Percentiles rank a stretch among this genome's conserved stretches.
Evolutionary conservation across 2,888 invertebrate species (phyloP).

Genomic region (Phlogophora meticulosa): DNA sequence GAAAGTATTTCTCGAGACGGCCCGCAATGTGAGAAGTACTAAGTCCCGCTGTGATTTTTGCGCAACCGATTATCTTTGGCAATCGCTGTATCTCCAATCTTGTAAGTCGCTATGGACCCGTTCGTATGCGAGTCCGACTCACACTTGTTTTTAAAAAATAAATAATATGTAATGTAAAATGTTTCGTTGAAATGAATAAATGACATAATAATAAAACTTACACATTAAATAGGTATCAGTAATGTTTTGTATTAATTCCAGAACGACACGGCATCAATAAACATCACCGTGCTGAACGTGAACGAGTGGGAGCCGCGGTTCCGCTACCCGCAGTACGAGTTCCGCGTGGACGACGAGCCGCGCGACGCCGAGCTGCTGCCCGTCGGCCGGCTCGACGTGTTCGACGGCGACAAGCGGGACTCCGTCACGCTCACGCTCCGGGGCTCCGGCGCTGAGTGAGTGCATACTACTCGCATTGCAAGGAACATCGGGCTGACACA

Average conservation of each 20-base stretch:
- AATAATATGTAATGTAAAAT: too few relatives aligned
- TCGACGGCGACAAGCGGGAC: conserved; percentile 96
- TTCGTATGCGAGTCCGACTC: too few relatives aligned
- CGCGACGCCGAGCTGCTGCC: conserved; percentile 77
- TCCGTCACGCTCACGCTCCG: conserved; percentile 93
- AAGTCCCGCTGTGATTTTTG: too few relatives aligned
- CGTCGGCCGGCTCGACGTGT: conserved; percentile 95
- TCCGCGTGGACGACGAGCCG: conserved; percentile 89
- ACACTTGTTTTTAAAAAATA: too few relatives aligned
- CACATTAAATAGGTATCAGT: not conserved
- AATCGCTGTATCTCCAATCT: too few relatives aligned
- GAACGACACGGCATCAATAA: conserved; percentile 96
- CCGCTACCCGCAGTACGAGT: conserved; percentile 96
- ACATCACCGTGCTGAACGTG: conserved; percentile 95
- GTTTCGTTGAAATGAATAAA: too few relatives aligned
- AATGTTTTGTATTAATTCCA: conserved; percentile 76
- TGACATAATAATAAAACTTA: too few relatives aligned
- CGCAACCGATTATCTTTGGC: too few relatives aligned
- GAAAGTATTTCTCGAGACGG: too few relatives aligned
- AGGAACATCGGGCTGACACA: not conserved
- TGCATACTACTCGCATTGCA: not conserved
- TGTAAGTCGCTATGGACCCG: too few relatives aligned
- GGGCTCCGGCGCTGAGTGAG: conserved; percentile 93
- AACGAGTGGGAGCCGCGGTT: conserved; percentile 99
- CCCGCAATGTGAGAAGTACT: too few relatives aligned